These are phyloP conservation scores for Papilio xuthus DNA, from an alignment of 1,140 invertebrate species.

Conservation along the genomic window DNA sequence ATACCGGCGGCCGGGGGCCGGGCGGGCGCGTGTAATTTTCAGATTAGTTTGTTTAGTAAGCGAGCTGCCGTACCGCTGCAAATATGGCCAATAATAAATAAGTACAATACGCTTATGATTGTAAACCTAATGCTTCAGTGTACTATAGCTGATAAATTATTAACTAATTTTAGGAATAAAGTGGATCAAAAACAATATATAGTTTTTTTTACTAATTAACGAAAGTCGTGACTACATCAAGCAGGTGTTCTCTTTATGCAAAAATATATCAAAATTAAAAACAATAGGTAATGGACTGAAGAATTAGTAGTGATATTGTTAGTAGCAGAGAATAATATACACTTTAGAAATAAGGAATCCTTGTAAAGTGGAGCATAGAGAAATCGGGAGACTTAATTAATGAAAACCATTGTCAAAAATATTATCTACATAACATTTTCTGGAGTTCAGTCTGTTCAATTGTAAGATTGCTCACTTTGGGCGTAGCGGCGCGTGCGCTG, in stretches of 20 bases:
- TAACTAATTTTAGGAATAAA: neutral
- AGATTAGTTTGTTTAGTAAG: conserved; percentile 79
- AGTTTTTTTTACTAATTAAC: no score
- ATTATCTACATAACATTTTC: neutral
- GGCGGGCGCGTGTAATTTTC: conserved; percentile 71
- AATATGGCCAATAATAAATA: conserved; percentile 72
- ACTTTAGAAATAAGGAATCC: no score
- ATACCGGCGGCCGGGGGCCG: conserved; percentile 42
- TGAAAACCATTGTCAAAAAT: neutral
- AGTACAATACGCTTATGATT: neutral
- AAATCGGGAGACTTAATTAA: no score
- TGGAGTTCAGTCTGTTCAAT: neutral
- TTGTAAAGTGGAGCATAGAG: no score
- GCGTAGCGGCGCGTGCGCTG: conserved; percentile 45
- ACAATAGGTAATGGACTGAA: no score
- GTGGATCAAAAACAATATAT: no score
- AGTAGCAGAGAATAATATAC: no score
- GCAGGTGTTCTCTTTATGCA: no score
- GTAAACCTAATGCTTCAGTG: neutral
- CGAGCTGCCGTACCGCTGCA: conserved; percentile 60
- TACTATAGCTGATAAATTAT: neutral
- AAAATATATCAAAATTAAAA: no score
- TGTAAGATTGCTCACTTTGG: conserved; percentile 51
- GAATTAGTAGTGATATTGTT: no score
- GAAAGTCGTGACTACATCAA: no score